These are phyloP conservation scores for Eucidaris tribuloides DNA, from an alignment of 35 echinoderm and acorn worm species.

Conservation along the genomic window DNA sequence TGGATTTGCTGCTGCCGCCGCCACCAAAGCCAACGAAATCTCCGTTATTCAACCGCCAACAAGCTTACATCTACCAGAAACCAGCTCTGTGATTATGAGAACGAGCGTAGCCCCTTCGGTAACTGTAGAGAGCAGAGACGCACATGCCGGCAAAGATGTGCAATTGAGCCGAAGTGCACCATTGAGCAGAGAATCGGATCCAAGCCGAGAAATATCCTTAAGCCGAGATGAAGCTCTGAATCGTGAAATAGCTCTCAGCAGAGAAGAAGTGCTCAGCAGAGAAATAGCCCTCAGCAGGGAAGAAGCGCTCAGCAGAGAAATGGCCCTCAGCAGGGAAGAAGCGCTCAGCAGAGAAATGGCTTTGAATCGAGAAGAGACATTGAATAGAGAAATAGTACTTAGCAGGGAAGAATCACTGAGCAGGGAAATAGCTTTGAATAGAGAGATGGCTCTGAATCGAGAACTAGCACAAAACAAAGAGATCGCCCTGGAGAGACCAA, in stretches of 20 bases:
- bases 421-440: background rate
- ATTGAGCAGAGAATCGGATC: background rate
- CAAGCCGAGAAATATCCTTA: background rate
- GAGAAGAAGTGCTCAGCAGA: constrained; percentile 1
- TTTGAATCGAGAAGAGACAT: background rate
- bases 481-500: background rate
- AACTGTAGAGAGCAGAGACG: too few relatives aligned
- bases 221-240: constrained; percentile 19
- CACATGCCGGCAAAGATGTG: too few relatives aligned
- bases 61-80: background rate
- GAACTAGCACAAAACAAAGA: constrained; percentile 1
- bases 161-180: background rate
- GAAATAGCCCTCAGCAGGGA: background rate
- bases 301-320: background rate
- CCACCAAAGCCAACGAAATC: constrained; percentile 90
- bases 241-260: constrained; percentile 6
- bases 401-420: background rate
- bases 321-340: background rate
- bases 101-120: constrained; percentile 3
- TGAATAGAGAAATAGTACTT: background rate
- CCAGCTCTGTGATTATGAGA: constrained; percentile 6
- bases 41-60: constrained; percentile 82
- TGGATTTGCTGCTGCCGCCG: constrained; percentile 36
- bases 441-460: background rate
- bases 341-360: constrained; percentile 1